Base-by-base conservation (phyloP, 2,113 vertebrate genomes). In the Callospermophilus lateralis region DNA sequence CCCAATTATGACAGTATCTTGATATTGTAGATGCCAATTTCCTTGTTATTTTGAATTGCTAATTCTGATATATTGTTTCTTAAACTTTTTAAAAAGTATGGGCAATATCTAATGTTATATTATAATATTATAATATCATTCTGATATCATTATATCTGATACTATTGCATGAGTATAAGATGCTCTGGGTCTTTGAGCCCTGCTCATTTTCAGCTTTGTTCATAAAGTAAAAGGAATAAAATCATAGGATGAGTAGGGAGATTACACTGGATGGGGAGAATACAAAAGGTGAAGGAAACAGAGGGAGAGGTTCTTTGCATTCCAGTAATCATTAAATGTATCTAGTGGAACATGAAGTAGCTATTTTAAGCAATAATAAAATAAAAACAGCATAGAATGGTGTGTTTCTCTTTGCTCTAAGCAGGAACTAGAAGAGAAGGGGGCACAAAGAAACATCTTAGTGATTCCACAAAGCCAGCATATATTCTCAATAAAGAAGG, bases 321-420 rank as follows among this genome's bases (percentile, higher is more conserved):
- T 94, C 45, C 30, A 92, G 15, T 8, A 81, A 28, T 96, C 63
- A 39, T 96, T 93, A 92, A 96, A 48, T 96, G 94, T 96, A 89
- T 96, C 67, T 97, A 97, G 96, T 95, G 96, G 91, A 72, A 94
- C 93, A 83, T 94, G 90, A 97, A 79, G 81, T 96, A 95, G 89
- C 96, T 98, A 98, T 98, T 98, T 98, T 95, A 98, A 98, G 93
- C 93, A 98, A 98, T 92, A 97, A 96, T 93, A 97, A 48, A 93
- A 97, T 79, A 95, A 96, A 96, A 97, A 93, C 95, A 98, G 80
- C 95, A 95, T 77, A 94, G 93, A 97, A 92, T 85, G 72, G 83
- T 86, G 90, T 98, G 65, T 95, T 95, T 97, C 89, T 98, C 94
- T 97, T 97, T 94, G 84, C 89, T 94, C 76, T 92, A 93, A 98